These are phyloP conservation scores for Escarpia spicata DNA, from an alignment of 2,888 invertebrate species.

Conservation along the genomic window DNA sequence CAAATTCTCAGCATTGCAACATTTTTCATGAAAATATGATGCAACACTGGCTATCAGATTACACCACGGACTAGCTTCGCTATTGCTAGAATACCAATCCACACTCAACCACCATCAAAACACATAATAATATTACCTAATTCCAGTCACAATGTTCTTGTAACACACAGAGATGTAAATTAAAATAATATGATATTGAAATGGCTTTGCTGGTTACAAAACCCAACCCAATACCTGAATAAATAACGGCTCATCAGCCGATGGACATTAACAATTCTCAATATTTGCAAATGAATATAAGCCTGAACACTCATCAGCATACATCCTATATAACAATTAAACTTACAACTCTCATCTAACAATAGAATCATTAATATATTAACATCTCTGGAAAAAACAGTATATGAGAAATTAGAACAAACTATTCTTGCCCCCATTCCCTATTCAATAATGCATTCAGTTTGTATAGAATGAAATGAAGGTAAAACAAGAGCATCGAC, in stretches of 20 bases:
- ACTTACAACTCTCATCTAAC: slow-evolving; percentile 7
- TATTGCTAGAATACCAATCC: background rate
- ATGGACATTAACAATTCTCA: background rate
- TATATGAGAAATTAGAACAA: background rate
- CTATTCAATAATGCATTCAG: background rate
- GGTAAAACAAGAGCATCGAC: background rate
- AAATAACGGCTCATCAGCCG: background rate
- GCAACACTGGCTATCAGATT: background rate
- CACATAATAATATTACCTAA: background rate
- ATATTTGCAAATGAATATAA: slow-evolving; percentile 10
- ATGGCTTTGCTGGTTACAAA: background rate
- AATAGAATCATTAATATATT: background rate
- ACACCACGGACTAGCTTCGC: background rate
- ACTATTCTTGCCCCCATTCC: background rate
- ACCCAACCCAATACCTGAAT: background rate
- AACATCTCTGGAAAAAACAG: slow-evolving; percentile 8
- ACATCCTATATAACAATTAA: background rate
- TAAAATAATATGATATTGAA: background rate
- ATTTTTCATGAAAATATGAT: background rate
- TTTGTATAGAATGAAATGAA: background rate
- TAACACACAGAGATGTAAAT: background rate
- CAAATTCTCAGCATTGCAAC: background rate
- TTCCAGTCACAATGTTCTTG: background rate
- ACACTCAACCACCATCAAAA: background rate
- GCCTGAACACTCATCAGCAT: background rate